These are phyloP conservation scores for Aphis craccivora DNA, from an alignment of 1,140 invertebrate species.

Conservation along the genomic window DNA sequence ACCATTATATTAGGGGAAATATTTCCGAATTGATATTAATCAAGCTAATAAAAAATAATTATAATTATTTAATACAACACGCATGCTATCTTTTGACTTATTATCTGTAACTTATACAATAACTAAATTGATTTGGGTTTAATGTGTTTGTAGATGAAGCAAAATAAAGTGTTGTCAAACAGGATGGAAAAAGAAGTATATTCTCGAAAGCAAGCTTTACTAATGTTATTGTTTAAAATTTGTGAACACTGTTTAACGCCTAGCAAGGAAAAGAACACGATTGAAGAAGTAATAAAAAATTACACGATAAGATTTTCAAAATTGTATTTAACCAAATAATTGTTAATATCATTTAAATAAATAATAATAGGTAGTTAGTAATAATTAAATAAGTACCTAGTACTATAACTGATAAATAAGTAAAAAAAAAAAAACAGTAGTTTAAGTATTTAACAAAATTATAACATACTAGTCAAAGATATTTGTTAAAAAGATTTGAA, in stretches of 20 bases:
- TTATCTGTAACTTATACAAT: neutral
- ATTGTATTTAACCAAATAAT: neutral
- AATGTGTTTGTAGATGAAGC: slow-evolving; percentile 41
- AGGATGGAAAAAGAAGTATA: slow-evolving; percentile 47
- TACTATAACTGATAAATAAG: too few relatives aligned
- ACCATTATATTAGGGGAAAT: too few relatives aligned
- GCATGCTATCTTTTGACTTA: neutral
- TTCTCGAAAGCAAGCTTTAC: slow-evolving; percentile 47
- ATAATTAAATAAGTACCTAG: neutral
- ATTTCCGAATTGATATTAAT: too few relatives aligned
- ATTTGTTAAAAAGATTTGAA: too few relatives aligned
- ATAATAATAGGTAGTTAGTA: neutral
- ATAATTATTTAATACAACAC: neutral
- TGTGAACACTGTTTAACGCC: slow-evolving; percentile 47
- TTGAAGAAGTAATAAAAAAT: slow-evolving; percentile 38
- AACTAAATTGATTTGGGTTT: neutral
- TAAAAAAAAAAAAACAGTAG: neutral
- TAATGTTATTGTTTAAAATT: slow-evolving; percentile 45
- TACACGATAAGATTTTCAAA: neutral
- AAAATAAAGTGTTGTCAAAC: slow-evolving; percentile 40
- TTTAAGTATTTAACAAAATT: too few relatives aligned
- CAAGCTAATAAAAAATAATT: neutral
- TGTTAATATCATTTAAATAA: neutral
- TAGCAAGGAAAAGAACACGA: neutral
- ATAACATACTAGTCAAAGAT: too few relatives aligned